These are phyloP conservation scores for Ciconia boyciana DNA, from an alignment of 2,113 vertebrate species.

Conservation along the genomic window DNA sequence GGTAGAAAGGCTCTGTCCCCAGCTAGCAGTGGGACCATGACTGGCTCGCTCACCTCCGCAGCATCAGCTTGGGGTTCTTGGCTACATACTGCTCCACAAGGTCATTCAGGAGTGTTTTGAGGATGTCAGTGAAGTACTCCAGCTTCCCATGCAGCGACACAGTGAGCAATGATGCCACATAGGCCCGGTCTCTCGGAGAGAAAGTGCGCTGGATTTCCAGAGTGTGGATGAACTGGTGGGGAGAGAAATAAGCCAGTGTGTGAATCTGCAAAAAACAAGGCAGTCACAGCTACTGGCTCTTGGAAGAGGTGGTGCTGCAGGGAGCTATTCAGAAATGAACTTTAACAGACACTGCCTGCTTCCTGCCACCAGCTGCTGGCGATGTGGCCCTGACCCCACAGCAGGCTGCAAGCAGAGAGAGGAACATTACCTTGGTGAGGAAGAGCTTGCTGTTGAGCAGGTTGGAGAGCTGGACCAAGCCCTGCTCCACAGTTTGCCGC, in stretches of 20 bases:
- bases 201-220: conserved; percentile 96
- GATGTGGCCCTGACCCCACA: neutral
- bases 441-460: conserved; percentile 99
- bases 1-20: neutral
- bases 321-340: neutral
- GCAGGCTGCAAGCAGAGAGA: neutral
- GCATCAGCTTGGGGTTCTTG: conserved; percentile 98
- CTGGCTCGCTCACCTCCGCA: conserved; percentile 80
- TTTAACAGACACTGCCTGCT: neutral
- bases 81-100: conserved; percentile 96
- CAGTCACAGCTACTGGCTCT: neutral
- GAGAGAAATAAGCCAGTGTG: neutral
- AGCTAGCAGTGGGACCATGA: neutral
- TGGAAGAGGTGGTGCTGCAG: neutral
- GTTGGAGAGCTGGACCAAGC: conserved; percentile 94
- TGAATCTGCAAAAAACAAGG: neutral
- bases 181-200: conserved; percentile 91
- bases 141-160: conserved; percentile 94
- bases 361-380: neutral
- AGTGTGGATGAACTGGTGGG: conserved; percentile 90
- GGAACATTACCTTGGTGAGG: conserved; percentile 89
- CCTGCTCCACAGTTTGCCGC: conserved; percentile 93
- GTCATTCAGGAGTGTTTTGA: conserved; percentile 93
- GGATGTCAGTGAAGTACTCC: conserved; percentile 97
- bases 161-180: conserved; percentile 92